Base-by-base conservation (phyloP, 1,140 invertebrate species). In the Pseudomyrmex cubaensis region DNA sequence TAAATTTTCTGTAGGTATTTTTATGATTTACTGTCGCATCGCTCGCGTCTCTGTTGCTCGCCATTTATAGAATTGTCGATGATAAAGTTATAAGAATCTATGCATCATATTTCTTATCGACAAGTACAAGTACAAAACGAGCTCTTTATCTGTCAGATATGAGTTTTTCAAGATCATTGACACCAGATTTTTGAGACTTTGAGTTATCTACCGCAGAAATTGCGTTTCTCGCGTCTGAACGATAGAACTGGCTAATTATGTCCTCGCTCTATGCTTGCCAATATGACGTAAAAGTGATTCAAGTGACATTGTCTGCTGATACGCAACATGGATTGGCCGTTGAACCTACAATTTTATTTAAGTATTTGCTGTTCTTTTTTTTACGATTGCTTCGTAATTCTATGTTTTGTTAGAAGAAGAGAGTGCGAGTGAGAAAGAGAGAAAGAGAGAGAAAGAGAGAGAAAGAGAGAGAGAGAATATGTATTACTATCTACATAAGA, bases 81-180 rank as follows among this genome's bases (percentile, higher is more conserved):
- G 35, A 35, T 35, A 35, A 17, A 4, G 44, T n/a, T 13, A 74
- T n/a, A 2, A 57, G 0, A 8, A 20, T 15, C 2, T n/a, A 52
- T n/a, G n/a, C 22, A 54, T 25, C 13, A 7, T 22, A 59, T 62
- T 48, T 63, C 73, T 63, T 25, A 75, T 75, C 57, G 22, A 2
- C 20, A 2, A 0, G 0, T 2, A 10, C 25, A 62, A 46, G 7
- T 4, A n/a, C 2, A 25, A 25, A 25, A 22, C 2, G 22, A 61
- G 1, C 13, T 25, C n/a, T 17, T n/a, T 59, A 74, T 46, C 35
- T 62, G 2, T 74, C 2, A 75, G 5, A 63, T 63, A 46, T 25
- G 2, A n/a, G 20, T 63, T 75, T 25, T 8, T 75, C 2, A 25
- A 12, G 12, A 10, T 9, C 7, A 25, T 17, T 72, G 13, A 54